phyloP scores from a whole-genome alignment of 2,113 vertebrate genomes.

The Xenopus borealis region DNA sequence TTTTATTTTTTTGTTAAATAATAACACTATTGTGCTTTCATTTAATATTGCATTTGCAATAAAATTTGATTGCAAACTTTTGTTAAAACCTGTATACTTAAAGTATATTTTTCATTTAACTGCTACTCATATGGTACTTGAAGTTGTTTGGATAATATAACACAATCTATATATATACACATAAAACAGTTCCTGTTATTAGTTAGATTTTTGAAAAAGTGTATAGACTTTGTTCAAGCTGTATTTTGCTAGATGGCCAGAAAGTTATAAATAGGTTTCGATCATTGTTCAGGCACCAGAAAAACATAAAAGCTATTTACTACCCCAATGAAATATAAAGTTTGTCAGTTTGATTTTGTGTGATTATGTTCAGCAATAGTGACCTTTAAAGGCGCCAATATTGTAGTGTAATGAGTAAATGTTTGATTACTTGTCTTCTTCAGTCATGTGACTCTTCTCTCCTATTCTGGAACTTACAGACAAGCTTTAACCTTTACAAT shows the following conservation, averaged over 20 bases:
- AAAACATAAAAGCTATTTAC: constrained; percentile 95
- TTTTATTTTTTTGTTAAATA: too few relatives aligned
- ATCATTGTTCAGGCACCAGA: constrained; percentile 82
- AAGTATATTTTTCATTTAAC: too few relatives aligned
- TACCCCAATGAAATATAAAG: constrained; percentile 97
- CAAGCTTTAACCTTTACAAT: constrained; percentile 78
- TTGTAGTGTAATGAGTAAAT: constrained; percentile 99
- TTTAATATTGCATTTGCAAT: too few relatives aligned
- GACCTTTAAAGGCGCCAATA: constrained; percentile 99
- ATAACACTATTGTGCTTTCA: too few relatives aligned
- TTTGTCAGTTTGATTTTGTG: constrained; percentile 99
- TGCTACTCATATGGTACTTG: too few relatives aligned
- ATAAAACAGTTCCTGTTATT: too few relatives aligned
- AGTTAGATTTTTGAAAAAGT: neutral
- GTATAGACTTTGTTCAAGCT: constrained; percentile 63
- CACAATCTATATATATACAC: too few relatives aligned
- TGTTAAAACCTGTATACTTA: too few relatives aligned
- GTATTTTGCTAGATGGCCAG: constrained; percentile 54
- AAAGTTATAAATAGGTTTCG: constrained; percentile 79
- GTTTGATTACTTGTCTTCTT: constrained; percentile 89
- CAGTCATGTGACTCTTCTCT: constrained; percentile 68
- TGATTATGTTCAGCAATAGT: constrained; percentile 98
- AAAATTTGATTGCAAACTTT: too few relatives aligned
- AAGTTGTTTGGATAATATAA: too few relatives aligned
- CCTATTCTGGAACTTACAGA: constrained; percentile 69